Conservation (phyloP, 2,113 vertebrate genomes). For the Fulica atra region DNA sequence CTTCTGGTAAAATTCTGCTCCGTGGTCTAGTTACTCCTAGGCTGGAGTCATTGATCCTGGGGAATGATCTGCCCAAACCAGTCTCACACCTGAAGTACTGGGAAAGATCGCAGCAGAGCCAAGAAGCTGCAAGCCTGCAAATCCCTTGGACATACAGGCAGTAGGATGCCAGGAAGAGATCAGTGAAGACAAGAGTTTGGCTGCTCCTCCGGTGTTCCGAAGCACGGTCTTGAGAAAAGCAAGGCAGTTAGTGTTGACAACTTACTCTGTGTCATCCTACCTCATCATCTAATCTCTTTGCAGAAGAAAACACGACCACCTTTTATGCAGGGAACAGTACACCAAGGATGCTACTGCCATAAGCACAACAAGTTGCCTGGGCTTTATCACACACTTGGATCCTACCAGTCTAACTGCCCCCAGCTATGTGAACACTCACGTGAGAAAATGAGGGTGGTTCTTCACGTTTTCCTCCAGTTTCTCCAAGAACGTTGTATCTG, state of each 20-base stretch:
- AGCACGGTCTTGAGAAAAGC: background rate
- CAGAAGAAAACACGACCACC: background rate
- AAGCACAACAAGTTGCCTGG: background rate
- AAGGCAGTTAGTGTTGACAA: background rate
- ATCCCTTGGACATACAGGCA: background rate
- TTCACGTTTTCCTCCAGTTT: conserved; percentile 92
- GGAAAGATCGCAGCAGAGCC: background rate
- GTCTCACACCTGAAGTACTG: background rate
- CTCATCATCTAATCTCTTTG: background rate
- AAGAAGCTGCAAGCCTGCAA: background rate
- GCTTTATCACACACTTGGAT: background rate
- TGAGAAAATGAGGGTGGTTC: conserved; percentile 93
- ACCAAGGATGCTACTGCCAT: background rate
- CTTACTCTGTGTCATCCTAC: background rate
- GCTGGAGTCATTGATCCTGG: background rate
- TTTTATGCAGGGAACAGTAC: accelerated
- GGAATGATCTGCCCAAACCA: background rate
- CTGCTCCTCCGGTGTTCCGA: background rate
- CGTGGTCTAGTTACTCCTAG: background rate
- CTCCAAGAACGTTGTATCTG: conserved; percentile 92
- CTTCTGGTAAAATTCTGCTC: background rate
- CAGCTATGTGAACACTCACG: conserved; percentile 79
- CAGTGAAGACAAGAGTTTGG: background rate
- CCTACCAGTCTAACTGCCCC: background rate
- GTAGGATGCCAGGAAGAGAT: background rate